These are phyloP conservation scores for Astur gentilis DNA, from an alignment of 2,113 vertebrate genomes.

Conservation along the genomic window DNA sequence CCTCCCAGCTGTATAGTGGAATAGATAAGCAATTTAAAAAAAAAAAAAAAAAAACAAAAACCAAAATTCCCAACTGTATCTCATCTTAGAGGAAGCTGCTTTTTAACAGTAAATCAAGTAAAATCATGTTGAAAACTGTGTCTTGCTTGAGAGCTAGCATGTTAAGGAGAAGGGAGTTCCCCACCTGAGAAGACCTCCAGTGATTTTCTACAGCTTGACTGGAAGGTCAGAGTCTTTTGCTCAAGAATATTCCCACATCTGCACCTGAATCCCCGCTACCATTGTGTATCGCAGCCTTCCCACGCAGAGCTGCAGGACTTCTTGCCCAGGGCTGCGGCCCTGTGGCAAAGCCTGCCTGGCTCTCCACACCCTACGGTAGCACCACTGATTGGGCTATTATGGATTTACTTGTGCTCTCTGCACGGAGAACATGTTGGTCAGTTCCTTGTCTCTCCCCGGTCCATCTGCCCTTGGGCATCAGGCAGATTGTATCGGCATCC, in stretches of 20 bases:
- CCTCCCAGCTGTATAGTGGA: background rate
- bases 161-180: background rate
- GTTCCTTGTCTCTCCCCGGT: background rate
- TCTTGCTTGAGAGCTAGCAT: background rate
- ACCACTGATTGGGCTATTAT: fast-evolving
- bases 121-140: background rate
- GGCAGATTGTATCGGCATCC: fast-evolving
- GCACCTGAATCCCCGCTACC: background rate
- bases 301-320: background rate
- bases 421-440: background rate
- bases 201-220: background rate
- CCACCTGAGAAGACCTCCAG: background rate
- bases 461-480: background rate
- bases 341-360: background rate
- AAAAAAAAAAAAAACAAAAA: background rate
- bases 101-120: background rate
- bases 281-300: background rate
- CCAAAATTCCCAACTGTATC: background rate
- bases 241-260: background rate
- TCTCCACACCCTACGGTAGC: background rate
- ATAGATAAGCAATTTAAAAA: background rate
- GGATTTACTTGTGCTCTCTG: background rate
- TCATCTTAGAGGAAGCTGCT: background rate
- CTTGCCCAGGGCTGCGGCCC: background rate
- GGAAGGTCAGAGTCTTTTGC: background rate